Evolutionary conservation across 2,797 vertebrate species (phyloP).

Genomic region (Galago senegalensis): DNA sequence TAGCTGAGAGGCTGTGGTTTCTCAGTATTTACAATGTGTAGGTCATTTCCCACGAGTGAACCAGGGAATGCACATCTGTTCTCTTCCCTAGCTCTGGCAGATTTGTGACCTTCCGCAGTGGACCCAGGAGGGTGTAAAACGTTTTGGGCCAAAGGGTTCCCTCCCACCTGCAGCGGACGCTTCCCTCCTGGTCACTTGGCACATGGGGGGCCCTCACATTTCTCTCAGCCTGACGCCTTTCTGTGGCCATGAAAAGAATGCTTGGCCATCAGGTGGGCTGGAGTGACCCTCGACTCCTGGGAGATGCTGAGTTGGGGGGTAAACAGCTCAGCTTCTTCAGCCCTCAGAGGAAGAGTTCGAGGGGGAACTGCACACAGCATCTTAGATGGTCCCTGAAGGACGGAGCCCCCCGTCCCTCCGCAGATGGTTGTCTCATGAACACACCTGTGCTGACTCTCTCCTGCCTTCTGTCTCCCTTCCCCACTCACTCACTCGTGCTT

Average conservation of each 20-base stretch:
- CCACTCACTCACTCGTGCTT: background rate
- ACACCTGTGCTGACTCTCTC: accelerated
- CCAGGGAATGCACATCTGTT: too few relatives aligned
- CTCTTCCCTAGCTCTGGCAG: background rate
- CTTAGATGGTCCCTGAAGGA: too few relatives aligned
- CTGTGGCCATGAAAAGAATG: background rate
- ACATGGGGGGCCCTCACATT: too few relatives aligned
- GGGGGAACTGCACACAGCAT: accelerated
- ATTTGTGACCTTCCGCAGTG: background rate
- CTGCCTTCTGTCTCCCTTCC: background rate
- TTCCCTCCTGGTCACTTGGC: background rate
- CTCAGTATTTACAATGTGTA: background rate
- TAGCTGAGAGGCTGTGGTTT: accelerated
- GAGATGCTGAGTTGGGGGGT: background rate
- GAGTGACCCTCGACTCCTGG: background rate
- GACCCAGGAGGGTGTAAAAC: background rate
- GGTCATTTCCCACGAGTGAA: background rate
- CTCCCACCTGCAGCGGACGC: accelerated
- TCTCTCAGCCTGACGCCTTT: background rate
- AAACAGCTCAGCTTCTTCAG: background rate
- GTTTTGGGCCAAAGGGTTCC: background rate
- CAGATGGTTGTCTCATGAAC: accelerated
- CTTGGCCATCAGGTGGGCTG: background rate
- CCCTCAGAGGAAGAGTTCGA: background rate
- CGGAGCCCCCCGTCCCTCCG: accelerated